Conservation (phyloP, 2,113 vertebrate genomes). For the Perognathus longimembris region DNA sequence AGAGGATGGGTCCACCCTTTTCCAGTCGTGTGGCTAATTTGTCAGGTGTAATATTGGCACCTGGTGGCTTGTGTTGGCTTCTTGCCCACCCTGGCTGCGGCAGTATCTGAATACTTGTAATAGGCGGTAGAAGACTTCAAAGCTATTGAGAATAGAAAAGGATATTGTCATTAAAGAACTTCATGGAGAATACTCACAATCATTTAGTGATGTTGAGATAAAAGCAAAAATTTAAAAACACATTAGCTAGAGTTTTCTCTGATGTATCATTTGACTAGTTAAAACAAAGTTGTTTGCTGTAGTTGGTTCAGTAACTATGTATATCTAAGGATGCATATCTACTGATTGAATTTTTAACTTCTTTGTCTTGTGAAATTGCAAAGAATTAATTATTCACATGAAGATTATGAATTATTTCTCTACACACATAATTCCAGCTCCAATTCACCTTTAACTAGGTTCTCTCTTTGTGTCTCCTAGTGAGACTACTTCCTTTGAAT, state of each 20-base stretch:
- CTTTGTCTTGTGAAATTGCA: slow-evolving; percentile 15
- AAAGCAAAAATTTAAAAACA: slow-evolving; percentile 83
- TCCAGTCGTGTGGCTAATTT: slow-evolving; percentile 96
- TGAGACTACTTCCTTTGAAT: slow-evolving; percentile 31
- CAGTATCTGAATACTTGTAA: slow-evolving; percentile 89
- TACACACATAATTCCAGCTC: not conserved
- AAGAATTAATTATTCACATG: slow-evolving; percentile 17
- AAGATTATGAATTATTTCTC: slow-evolving; percentile 31
- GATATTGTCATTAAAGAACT: slow-evolving; percentile 82
- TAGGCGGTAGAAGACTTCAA: slow-evolving; percentile 88
- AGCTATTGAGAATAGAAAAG: slow-evolving; percentile 86
- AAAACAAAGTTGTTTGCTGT: slow-evolving; percentile 65
- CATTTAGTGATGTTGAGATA: slow-evolving; percentile 77
- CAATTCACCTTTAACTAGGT: slow-evolving; percentile 1
- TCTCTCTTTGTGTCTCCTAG: not conserved
- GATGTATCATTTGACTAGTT: slow-evolving; percentile 60
- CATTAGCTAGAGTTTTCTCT: slow-evolving; percentile 74
- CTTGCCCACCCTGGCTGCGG: slow-evolving; percentile 88
- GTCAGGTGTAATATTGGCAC: slow-evolving; percentile 93
- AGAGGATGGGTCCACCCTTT: slow-evolving; percentile 92
- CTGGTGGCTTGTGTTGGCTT: slow-evolving; percentile 91
- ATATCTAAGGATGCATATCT: not conserved
- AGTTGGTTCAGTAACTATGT: slow-evolving; percentile 41
- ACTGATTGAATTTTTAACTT: slow-evolving; percentile 2
- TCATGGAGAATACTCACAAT: slow-evolving; percentile 71